Conservation (phyloP, 2,113 vertebrate species). For the Setophaga coronata region DNA sequence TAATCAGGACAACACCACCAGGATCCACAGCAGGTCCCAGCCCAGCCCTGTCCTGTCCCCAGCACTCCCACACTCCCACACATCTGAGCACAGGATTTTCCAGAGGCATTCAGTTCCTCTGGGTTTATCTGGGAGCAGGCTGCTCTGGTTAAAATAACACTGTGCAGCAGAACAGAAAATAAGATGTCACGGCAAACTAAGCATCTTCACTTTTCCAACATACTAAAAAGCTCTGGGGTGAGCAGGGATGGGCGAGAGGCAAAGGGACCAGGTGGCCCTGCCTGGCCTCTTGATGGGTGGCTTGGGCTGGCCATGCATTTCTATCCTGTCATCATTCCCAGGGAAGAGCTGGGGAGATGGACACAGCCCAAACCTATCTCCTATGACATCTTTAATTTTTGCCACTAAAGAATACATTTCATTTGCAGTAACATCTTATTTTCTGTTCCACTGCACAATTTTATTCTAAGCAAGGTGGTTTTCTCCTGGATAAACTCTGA, state of each 20-base stretch:
- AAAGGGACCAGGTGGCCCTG: neutral
- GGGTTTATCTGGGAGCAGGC: slow-evolving; percentile 67
- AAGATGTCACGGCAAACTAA: slow-evolving; percentile 77
- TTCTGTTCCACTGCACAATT: slow-evolving; percentile 79
- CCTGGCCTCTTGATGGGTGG: neutral
- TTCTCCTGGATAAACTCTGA: slow-evolving; percentile 69
- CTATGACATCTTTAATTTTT: slow-evolving; percentile 68
- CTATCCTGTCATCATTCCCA: neutral
- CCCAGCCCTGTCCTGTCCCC: neutral
- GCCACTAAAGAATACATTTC: slow-evolving; percentile 71
- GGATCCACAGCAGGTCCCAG: neutral
- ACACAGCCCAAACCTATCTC: slow-evolving; percentile 12
- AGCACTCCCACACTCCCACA: neutral
- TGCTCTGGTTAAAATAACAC: slow-evolving; percentile 74
- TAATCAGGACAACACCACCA: neutral
- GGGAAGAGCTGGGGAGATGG: neutral
- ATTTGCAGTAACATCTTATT: slow-evolving; percentile 78
- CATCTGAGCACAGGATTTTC: slow-evolving; percentile 61
- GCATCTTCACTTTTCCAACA: slow-evolving; percentile 69
- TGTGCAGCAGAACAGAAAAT: slow-evolving; percentile 82
- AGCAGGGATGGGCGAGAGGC: neutral
- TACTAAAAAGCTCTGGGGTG: slow-evolving; percentile 40
- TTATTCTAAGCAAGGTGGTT: slow-evolving; percentile 73
- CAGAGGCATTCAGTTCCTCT: slow-evolving; percentile 50
- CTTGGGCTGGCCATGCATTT: neutral